Evolutionary conservation across 2,113 vertebrate species (phyloP).

Genomic region (Butorides virescens): DNA sequence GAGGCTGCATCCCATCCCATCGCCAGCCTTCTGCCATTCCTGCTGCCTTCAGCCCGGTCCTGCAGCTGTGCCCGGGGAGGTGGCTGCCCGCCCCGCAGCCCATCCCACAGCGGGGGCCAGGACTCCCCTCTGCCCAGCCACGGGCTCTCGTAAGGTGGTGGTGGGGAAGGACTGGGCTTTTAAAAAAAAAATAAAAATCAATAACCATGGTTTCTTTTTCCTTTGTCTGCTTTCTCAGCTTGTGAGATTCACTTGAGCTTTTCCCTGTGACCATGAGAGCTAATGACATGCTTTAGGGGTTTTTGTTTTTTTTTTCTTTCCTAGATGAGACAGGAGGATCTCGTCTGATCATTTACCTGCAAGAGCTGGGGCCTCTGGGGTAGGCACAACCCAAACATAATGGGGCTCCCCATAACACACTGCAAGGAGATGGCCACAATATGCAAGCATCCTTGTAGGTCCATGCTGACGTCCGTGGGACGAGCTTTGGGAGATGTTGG

Average conservation of each 20-base stretch:
- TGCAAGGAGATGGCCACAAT: neutral
- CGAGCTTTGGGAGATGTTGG: neutral
- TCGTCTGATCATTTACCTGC: neutral
- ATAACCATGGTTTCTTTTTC: neutral
- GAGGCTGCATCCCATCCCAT: conserved; percentile 10
- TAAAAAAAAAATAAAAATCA: neutral
- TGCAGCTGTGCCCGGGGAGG: neutral
- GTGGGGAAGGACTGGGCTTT: neutral
- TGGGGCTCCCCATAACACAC: accelerated
- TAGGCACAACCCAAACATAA: neutral
- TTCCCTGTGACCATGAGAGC: neutral
- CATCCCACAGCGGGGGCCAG: neutral
- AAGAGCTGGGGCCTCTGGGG: neutral
- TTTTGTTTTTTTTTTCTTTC: neutral
- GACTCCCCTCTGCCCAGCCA: neutral
- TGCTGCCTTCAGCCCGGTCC: neutral
- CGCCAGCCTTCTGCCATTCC: conserved; percentile 6
- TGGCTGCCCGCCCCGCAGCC: neutral
- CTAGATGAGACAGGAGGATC: neutral
- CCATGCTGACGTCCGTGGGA: accelerated
- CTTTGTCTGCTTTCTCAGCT: conserved; percentile 27
- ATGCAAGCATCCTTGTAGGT: neutral
- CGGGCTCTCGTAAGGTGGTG: accelerated
- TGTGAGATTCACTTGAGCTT: neutral
- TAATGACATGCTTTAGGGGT: neutral